These are phyloP conservation scores for Acrocyrtus sp. DNA, from an alignment of 2,888 invertebrate genomes.

Conservation along the genomic window DNA sequence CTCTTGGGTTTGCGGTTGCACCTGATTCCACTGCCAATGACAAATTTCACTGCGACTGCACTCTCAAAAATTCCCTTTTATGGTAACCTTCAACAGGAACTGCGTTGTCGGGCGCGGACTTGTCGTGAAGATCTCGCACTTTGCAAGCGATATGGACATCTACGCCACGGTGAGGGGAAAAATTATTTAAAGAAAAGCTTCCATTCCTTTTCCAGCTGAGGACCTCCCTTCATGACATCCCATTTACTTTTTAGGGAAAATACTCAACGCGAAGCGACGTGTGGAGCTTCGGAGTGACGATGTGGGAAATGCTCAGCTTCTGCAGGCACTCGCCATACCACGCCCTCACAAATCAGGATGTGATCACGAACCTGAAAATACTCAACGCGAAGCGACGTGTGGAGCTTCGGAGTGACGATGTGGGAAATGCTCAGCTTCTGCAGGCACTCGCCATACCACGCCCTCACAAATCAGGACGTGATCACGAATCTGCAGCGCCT, in stretches of 20 bases:
- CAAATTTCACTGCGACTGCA: no score
- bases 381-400: conserved; percentile 89
- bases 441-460: conserved; percentile 80
- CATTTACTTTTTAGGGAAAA: conserved; percentile 79
- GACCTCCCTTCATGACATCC: no score
- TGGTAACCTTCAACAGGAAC: conserved; percentile 78
- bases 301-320: conserved; percentile 86
- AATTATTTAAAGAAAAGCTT: conserved; percentile 1
- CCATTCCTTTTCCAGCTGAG: conserved; percentile 8
- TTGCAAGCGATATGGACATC: conserved; percentile 84
- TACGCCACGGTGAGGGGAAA: conserved; percentile 70
- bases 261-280: conserved; percentile 91
- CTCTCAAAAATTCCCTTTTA: no score
- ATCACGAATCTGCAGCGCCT: conserved; percentile 75
- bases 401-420: conserved; percentile 90
- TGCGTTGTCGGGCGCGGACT: conserved; percentile 85
- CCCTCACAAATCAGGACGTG: conserved; percentile 80
- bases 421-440: conserved; percentile 87
- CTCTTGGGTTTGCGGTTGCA: no score
- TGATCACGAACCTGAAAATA: conserved; percentile 85
- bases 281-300: conserved; percentile 90
- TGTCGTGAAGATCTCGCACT: conserved; percentile 85
- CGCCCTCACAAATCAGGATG: conserved; percentile 78
- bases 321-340: conserved; percentile 83
- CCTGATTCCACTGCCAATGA: no score